A percentile compares a stretch with the other conserved stretches of the same genome.
phyloP scores from a whole-genome alignment of 2,888 invertebrate genomes.

The Latheticus oryzae region DNA sequence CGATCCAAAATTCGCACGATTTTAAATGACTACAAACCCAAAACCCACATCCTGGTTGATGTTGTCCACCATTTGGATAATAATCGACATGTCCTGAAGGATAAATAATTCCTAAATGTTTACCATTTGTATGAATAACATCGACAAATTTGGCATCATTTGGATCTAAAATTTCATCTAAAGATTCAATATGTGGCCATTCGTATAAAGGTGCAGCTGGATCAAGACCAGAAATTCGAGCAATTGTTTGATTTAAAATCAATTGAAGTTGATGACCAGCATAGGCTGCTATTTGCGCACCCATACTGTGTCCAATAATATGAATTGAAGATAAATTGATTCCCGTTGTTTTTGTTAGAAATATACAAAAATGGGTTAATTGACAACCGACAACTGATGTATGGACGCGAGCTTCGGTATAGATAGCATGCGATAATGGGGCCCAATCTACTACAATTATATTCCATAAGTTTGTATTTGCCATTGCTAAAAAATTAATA shows the following conservation, averaged over 20 bases:
- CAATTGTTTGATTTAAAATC: constrained; percentile 55
- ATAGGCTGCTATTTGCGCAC: constrained; percentile 68
- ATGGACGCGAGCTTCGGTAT: constrained; percentile 66
- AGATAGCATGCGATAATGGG: constrained; percentile 65
- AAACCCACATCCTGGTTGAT: constrained; percentile 69
- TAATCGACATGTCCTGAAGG: constrained; percentile 70
- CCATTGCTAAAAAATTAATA: constrained; percentile 52
- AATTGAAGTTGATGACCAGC: constrained; percentile 60
- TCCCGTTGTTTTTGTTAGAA: constrained; percentile 49
- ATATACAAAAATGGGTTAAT: constrained; percentile 59
- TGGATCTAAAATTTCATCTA: constrained; percentile 64
- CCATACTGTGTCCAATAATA: constrained; percentile 69
- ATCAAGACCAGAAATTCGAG: constrained; percentile 68
- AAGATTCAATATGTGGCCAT: constrained; percentile 54
- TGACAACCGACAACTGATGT: constrained; percentile 65
- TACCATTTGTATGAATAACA: constrained; percentile 70
- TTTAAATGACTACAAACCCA: constrained; percentile 60
- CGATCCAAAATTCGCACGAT: constrained; percentile 60
- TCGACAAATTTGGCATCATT: constrained; percentile 68
- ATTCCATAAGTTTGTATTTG: constrained; percentile 60
- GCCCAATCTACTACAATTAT: constrained; percentile 71
- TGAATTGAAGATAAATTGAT: constrained; percentile 59
- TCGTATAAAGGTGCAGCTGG: constrained; percentile 69
- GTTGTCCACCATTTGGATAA: constrained; percentile 72
- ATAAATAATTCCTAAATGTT: constrained; percentile 63